Evolutionary conservation across 2,888 invertebrate genomes (phyloP).

Genomic region (Dicyrtoma fusca): DNA sequence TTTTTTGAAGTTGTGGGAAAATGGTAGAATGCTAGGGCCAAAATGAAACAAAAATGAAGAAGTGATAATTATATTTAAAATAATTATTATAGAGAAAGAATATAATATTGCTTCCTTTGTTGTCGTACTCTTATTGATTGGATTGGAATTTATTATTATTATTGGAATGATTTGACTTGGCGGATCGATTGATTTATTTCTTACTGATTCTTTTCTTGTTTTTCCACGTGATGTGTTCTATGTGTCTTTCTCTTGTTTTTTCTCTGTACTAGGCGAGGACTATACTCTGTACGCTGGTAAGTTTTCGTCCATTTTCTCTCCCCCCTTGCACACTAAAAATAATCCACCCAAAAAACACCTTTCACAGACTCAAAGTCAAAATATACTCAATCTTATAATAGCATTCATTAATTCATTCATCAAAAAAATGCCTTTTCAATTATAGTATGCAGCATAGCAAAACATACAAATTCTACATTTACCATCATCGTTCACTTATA

Average conservation of each 20-base stretch:
- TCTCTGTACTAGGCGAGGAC: conserved; percentile 56
- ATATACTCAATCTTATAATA: too few species aligned
- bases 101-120: conserved; percentile 41
- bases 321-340: conserved; percentile 24
- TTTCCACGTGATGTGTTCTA: conserved; percentile 52
- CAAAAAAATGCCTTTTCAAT: too few species aligned
- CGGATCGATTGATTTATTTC: conserved; percentile 24
- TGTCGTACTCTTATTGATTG: conserved; percentile 41
- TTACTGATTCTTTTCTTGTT: conserved; percentile 36
- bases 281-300: conserved; percentile 57
- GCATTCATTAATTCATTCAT: too few species aligned
- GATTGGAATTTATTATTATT: conserved; percentile 26
- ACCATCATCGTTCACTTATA: too few species aligned
- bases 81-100: too few species aligned
- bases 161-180: conserved; percentile 28
- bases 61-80: too few species aligned
- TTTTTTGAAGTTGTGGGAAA: not conserved
- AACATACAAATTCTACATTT: too few species aligned
- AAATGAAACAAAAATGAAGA: conserved; percentile 26
- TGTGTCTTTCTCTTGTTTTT: conserved; percentile 53
- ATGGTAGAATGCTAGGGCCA: conserved; percentile 17
- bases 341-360: not conserved
- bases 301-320: conserved; percentile 43
- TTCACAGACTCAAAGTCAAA: too few species aligned
- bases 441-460: too few species aligned